Evolutionary conservation across 2,888 invertebrate genomes (phyloP).

Genomic region (Lithosia quadra): DNA sequence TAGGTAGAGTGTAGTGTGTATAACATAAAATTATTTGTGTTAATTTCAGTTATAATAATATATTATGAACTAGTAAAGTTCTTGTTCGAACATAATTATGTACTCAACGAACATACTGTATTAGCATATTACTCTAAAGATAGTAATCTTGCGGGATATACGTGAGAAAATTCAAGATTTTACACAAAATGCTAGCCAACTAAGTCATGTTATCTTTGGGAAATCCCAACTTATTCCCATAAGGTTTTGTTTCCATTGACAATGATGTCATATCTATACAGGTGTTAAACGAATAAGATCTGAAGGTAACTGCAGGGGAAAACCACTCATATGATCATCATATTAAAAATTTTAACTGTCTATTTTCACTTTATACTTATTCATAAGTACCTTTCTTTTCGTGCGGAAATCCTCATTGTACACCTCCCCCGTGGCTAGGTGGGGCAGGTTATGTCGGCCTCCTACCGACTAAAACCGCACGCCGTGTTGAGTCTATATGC

Average conservation of each 20-base stretch:
- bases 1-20: background rate
- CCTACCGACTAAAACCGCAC: too few relatives aligned
- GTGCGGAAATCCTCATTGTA: too few relatives aligned
- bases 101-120: background rate
- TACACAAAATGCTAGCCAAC: background rate
- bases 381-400: too few relatives aligned
- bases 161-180: slow-evolving; percentile 1
- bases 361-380: background rate
- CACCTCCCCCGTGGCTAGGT: too few relatives aligned
- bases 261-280: background rate
- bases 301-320: background rate
- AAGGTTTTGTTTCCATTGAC: background rate
- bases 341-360: background rate
- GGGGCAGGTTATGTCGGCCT: too few relatives aligned
- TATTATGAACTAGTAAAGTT: background rate
- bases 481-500: too few relatives aligned
- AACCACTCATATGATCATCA: background rate
- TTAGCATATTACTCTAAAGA: slow-evolving; percentile 9
- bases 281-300: background rate
- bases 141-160: slow-evolving; percentile 4
- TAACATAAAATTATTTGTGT: too few relatives aligned
- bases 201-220: background rate
- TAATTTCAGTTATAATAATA: background rate
- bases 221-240: background rate
- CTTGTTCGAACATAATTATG: slow-evolving; percentile 1